These are phyloP conservation scores for Porites cylindrica DNA, from an alignment of 92 coral and sea anemone species.

Conservation along the genomic window DNA sequence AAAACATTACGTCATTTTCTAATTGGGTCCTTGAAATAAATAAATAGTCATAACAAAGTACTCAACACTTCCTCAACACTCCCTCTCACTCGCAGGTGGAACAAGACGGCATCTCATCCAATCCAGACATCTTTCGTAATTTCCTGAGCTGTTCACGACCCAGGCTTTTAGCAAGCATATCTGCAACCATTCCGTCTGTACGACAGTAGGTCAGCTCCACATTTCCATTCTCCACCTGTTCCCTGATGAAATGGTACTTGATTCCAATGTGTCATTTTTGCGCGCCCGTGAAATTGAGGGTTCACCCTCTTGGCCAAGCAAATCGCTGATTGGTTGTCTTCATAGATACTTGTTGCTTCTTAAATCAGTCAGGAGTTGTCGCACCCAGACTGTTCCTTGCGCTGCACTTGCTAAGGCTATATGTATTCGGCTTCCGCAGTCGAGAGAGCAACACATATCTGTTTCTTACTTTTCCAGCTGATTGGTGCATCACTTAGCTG, in stretches of 20 bases:
- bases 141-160: constrained; percentile 31
- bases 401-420: constrained; percentile 59
- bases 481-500: no score
- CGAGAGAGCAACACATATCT: constrained; percentile 70
- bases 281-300: constrained; percentile 22
- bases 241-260: constrained; percentile 64
- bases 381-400: constrained; percentile 66
- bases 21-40: no score
- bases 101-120: background rate
- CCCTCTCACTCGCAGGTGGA: background rate
- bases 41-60: no score
- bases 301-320: constrained; percentile 18
- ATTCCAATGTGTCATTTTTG: constrained; percentile 59
- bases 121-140: background rate
- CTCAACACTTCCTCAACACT: background rate
- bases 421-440: constrained; percentile 70
- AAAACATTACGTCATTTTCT: background rate
- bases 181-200: constrained; percentile 57
- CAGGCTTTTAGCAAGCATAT: constrained; percentile 58
- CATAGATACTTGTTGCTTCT: constrained; percentile 20
- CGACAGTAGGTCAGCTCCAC: constrained; percentile 36
- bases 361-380: constrained; percentile 52
- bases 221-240: constrained; percentile 49
- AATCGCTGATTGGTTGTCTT: constrained; percentile 69
- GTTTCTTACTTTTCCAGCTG: constrained; percentile 67